Evolutionary conservation across 2,113 vertebrate species (phyloP).

Genomic region (Rynchops niger): DNA sequence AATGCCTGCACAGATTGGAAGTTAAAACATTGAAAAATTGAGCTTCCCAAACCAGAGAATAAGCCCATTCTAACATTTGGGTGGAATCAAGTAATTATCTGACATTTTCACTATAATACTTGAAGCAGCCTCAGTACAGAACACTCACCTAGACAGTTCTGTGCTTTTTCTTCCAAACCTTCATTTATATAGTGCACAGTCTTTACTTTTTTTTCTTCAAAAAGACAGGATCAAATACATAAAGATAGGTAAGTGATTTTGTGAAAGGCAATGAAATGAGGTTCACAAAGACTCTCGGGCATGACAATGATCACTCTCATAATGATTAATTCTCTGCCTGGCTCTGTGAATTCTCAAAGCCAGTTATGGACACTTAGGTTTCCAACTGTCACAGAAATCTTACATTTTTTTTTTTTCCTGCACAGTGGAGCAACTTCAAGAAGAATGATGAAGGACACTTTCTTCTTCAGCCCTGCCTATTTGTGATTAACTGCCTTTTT

Average conservation of each 20-base stretch:
- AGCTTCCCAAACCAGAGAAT: background rate
- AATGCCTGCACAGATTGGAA: background rate
- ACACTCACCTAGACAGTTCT: background rate
- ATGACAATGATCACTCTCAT: background rate
- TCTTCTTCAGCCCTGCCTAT: background rate
- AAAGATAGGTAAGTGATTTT: background rate
- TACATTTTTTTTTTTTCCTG: background rate
- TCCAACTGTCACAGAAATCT: background rate
- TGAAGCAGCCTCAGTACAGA: background rate
- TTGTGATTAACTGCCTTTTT: background rate
- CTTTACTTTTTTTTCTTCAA: background rate
- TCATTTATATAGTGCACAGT: background rate
- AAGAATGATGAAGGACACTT: background rate
- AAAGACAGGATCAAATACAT: background rate
- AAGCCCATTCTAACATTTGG: background rate
- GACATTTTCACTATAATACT: background rate
- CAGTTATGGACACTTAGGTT: background rate
- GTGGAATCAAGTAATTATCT: background rate
- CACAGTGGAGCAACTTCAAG: background rate
- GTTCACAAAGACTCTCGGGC: background rate
- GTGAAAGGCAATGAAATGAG: background rate
- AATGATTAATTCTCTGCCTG: background rate
- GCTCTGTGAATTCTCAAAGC: background rate
- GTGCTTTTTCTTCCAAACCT: background rate
- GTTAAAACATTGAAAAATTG: background rate